Percentiles rank a stretch among this genome's conserved stretches.
Evolutionary conservation across 2,797 vertebrate genomes (phyloP).

Genomic region (Takifugu rubripes): DNA sequence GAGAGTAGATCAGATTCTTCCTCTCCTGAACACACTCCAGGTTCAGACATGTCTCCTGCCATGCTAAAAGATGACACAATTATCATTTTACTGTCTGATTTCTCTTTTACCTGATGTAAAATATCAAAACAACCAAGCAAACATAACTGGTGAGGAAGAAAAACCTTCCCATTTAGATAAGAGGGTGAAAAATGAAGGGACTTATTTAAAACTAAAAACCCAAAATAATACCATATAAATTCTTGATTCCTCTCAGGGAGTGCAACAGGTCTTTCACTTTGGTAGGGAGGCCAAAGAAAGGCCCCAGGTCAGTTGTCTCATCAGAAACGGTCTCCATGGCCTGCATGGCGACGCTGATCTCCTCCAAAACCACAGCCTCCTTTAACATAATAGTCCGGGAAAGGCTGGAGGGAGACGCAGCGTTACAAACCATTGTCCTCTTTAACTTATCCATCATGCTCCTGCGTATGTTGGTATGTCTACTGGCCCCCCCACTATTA

Average conservation of each 20-base stretch:
- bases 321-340: conserved; percentile 71
- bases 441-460: conserved; percentile 87
- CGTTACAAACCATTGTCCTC: conserved; percentile 86
- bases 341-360: conserved; percentile 82
- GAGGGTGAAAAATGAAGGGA: background rate
- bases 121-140: background rate
- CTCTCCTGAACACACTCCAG: conserved; percentile 84
- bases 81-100: too few relatives aligned
- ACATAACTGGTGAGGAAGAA: too few relatives aligned
- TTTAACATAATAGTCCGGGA: conserved; percentile 79
- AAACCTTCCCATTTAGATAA: too few relatives aligned
- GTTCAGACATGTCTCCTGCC: conserved; percentile 91
- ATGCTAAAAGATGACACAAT: conserved; percentile 72
- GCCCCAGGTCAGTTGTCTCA: conserved; percentile 81
- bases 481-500: conserved; percentile 5
- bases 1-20: conserved; percentile 93
- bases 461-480: conserved; percentile 50
- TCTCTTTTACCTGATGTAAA: too few relatives aligned
- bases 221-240: conserved; percentile 84
- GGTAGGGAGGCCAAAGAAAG: conserved; percentile 92
- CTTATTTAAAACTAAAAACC: background rate
- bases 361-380: conserved; percentile 81
- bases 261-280: conserved; percentile 89
- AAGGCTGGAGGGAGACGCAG: conserved; percentile 69
- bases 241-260: conserved; percentile 84